A percentile compares a stretch with the other conserved stretches of the same genome.
phyloP scores from a whole-genome alignment of 1,140 invertebrate genomes.

The Schmidtea mediterranea region DNA sequence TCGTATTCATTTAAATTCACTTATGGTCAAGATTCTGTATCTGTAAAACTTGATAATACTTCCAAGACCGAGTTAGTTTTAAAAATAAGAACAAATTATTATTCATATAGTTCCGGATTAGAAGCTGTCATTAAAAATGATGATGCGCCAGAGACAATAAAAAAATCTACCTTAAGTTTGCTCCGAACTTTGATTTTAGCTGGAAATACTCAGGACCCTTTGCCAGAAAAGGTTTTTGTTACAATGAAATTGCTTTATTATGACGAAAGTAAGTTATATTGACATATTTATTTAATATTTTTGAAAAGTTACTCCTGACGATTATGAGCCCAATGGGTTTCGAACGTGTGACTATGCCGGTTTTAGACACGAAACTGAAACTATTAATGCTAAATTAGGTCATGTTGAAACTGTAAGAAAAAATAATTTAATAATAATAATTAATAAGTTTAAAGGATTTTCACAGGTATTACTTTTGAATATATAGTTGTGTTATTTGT shows the following conservation, averaged over 20 bases:
- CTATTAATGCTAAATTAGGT: constrained; percentile 22
- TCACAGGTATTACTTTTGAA: no score
- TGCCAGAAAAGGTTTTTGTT: constrained; percentile 24
- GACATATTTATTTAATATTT: neutral
- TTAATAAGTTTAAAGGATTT: no score
- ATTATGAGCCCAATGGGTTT: constrained; percentile 29
- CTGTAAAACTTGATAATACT: no score
- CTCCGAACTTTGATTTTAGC: constrained; percentile 23
- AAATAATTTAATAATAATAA: no score
- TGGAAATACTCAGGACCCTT: constrained; percentile 17
- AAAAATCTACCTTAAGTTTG: constrained; percentile 22
- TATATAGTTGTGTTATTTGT: no score
- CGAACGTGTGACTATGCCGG: constrained; percentile 14
- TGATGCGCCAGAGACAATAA: neutral
- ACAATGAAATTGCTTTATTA: constrained; percentile 27
- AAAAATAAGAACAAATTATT: no score
- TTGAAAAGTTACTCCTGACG: constrained; percentile 11
- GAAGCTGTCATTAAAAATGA: no score
- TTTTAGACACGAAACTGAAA: constrained; percentile 20
- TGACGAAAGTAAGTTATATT: constrained; percentile 19
- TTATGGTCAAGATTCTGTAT: constrained; percentile 11
- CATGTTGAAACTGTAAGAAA: constrained; percentile 22
- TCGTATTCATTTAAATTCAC: constrained; percentile 25
- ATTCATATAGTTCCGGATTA: no score
- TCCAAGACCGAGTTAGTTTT: no score